Evolutionary conservation across 1,140 invertebrate genomes (phyloP).

Genomic region (Adelges cooleyi): DNA sequence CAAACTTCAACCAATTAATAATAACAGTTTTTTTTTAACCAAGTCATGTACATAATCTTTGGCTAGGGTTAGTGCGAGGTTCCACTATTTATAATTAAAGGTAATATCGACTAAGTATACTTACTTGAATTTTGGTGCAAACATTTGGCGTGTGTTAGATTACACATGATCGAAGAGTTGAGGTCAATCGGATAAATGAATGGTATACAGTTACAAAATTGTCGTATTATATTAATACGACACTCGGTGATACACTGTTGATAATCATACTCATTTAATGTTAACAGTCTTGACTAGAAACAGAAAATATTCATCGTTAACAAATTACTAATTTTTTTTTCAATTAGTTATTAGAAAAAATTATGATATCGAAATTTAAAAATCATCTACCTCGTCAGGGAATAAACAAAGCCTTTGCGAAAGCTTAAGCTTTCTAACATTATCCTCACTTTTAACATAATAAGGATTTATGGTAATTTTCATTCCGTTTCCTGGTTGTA

Average conservation of each 20-base stretch:
- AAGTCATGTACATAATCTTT: no score
- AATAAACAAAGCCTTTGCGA: neutral
- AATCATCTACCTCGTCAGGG: neutral
- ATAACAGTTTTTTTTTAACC: no score
- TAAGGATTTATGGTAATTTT: neutral
- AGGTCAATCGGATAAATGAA: neutral
- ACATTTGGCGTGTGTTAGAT: neutral
- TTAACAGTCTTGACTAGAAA: neutral
- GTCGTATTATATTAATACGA: neutral
- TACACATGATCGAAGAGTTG: neutral
- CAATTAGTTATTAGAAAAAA: no score
- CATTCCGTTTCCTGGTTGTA: neutral
- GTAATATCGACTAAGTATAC: no score
- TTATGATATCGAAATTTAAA: no score
- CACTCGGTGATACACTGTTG: neutral
- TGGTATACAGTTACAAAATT: neutral
- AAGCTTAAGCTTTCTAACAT: neutral
- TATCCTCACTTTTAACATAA: neutral
- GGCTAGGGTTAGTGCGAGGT: no score
- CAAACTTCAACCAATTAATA: no score
- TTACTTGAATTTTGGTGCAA: neutral
- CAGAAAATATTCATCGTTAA: no score
- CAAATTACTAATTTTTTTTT: no score
- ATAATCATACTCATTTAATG: neutral
- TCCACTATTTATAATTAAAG: no score